phyloP scores from a whole-genome alignment of 2,797 vertebrate genomes.

The Natrix natrix region DNA sequence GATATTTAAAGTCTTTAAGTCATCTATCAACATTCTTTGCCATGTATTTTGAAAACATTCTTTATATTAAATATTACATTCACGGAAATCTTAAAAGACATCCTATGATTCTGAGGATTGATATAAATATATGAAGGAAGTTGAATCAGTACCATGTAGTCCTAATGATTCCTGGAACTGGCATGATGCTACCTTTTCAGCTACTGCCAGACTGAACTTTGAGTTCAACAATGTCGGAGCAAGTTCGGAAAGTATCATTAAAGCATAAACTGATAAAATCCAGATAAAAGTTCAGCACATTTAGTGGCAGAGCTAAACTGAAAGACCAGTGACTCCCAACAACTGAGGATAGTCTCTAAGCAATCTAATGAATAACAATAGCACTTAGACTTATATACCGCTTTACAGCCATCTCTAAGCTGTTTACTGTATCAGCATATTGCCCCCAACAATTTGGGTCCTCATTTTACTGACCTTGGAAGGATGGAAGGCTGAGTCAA shows the following conservation, averaged over 20 bases:
- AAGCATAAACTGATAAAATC: neutral
- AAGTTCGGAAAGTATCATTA: neutral
- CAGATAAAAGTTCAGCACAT: neutral
- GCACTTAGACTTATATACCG: too few relatives aligned
- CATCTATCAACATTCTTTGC: neutral
- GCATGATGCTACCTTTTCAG: neutral
- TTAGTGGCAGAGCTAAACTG: neutral
- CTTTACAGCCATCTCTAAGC: too few relatives aligned
- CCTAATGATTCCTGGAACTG: neutral
- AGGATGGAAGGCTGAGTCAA: too few relatives aligned
- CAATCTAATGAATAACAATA: neutral
- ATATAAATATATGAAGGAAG: neutral
- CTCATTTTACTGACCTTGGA: too few relatives aligned
- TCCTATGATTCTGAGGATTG: neutral
- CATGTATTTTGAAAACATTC: neutral
- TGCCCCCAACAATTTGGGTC: too few relatives aligned
- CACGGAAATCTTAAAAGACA: slow-evolving; percentile 2
- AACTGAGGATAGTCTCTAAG: neutral
- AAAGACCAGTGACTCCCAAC: neutral
- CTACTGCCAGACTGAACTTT: neutral
- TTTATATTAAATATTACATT: slow-evolving; percentile 14
- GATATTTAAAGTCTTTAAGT: neutral
- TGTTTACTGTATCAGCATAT: too few relatives aligned
- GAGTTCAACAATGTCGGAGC: neutral
- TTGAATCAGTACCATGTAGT: neutral